These are phyloP conservation scores for Trichonephila clavata DNA, from an alignment of 1,140 invertebrate genomes.

Conservation along the genomic window DNA sequence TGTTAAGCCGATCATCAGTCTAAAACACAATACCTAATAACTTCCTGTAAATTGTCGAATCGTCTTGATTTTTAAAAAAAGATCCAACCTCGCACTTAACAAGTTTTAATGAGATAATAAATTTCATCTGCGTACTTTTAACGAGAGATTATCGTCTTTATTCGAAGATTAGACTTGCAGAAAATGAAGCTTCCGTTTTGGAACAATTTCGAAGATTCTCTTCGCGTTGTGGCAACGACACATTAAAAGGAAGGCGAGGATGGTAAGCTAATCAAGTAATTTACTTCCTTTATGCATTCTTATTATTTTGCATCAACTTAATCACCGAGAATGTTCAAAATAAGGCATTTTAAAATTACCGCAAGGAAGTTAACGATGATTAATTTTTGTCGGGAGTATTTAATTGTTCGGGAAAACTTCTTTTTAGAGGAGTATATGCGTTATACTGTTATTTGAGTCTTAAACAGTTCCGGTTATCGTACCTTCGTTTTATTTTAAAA, in stretches of 20 bases:
- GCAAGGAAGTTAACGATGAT: no score
- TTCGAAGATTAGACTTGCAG: not conserved
- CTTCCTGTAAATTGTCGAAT: not conserved
- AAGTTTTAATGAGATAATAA: conserved; percentile 22
- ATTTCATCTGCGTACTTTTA: not conserved
- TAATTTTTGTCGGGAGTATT: no score
- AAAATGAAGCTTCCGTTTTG: not conserved
- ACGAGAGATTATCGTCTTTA: not conserved
- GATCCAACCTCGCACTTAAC: not conserved
- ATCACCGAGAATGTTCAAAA: not conserved
- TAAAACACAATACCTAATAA: not conserved
- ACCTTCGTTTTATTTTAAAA: no score
- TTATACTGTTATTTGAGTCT: no score
- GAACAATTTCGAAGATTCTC: not conserved
- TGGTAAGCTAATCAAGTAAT: not conserved
- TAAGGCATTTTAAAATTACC: no score
- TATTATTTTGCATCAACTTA: not conserved
- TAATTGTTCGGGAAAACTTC: no score
- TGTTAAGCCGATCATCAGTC: not conserved
- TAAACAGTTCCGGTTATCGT: no score
- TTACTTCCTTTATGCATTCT: not conserved
- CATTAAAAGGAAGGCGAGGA: not conserved
- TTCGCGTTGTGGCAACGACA: not conserved
- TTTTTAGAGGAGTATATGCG: no score
- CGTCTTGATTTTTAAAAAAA: not conserved